These are phyloP conservation scores for Leucosticte australis DNA, from an alignment of 2,113 vertebrate species.

Conservation along the genomic window DNA sequence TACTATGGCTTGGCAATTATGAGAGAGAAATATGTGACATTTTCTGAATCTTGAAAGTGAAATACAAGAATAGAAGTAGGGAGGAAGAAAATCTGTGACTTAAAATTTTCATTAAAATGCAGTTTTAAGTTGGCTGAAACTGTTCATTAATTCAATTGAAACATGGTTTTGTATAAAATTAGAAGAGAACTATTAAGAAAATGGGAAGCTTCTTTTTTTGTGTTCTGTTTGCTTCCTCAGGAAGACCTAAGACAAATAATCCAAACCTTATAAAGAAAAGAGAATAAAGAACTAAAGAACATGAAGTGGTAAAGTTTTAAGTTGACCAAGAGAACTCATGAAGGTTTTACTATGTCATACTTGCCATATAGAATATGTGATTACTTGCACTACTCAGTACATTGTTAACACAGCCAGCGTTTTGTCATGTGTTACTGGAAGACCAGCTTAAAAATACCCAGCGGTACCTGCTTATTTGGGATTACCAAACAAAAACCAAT, in stretches of 20 bases:
- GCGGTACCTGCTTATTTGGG: neutral
- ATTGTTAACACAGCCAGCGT: neutral
- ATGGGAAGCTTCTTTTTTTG: neutral
- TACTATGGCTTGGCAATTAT: neutral
- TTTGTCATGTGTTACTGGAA: neutral
- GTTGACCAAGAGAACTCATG: neutral
- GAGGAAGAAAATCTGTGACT: neutral
- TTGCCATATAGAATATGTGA: neutral
- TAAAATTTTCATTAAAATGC: neutral
- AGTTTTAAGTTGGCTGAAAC: neutral
- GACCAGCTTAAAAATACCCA: neutral
- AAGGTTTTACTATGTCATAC: neutral
- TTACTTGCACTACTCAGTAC: neutral
- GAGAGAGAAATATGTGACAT: neutral
- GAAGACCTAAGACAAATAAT: neutral
- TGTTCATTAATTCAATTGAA: neutral
- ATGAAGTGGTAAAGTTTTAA: neutral
- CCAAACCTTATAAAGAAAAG: neutral
- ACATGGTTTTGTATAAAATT: neutral
- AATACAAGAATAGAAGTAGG: neutral
- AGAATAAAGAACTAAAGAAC: neutral
- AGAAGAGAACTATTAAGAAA: neutral
- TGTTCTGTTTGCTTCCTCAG: neutral
- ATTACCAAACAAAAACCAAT: neutral
- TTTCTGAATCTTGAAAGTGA: neutral